phyloP scores from a whole-genome alignment of 2,888 invertebrate species.

The Eulithis prunata region DNA sequence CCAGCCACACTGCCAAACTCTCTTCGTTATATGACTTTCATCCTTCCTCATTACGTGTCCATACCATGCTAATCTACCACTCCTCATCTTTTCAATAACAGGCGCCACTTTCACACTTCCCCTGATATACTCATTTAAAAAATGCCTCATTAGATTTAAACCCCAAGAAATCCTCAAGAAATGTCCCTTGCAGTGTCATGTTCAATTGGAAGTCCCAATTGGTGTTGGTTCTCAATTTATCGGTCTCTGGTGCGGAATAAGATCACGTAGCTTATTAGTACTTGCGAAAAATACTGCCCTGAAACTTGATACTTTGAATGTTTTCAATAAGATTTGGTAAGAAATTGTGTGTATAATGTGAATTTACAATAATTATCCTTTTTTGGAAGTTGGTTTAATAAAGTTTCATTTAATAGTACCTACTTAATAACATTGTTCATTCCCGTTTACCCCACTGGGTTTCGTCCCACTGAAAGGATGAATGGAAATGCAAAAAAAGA shows the following conservation, averaged over 20 bases:
- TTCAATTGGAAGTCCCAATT: conserved; percentile 60
- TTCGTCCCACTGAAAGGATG: too few species aligned
- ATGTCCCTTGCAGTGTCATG: conserved; percentile 51
- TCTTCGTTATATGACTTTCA: too few species aligned
- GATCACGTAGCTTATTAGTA: conserved; percentile 44
- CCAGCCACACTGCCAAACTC: too few species aligned
- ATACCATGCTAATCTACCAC: too few species aligned
- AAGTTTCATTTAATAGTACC: too few species aligned
- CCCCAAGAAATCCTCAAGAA: conserved; percentile 17
- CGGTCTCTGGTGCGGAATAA: conserved; percentile 58
- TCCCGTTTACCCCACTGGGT: too few species aligned
- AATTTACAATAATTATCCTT: neutral
- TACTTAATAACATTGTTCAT: too few species aligned
- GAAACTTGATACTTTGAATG: conserved; percentile 24
- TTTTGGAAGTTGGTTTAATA: neutral
- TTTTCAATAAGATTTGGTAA: conserved; percentile 23
- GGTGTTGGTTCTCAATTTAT: conserved; percentile 63
- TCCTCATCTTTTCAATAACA: too few species aligned
- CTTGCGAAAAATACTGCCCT: conserved; percentile 26
- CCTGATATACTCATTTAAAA: too few species aligned
- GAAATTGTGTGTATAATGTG: conserved; percentile 1
- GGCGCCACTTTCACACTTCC: too few species aligned
- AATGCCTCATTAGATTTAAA: conserved; percentile 17
- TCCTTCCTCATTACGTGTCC: too few species aligned
- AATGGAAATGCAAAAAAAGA: too few species aligned